Conservation (phyloP, 1,140 invertebrate species). For the Sipha flava region DNA sequence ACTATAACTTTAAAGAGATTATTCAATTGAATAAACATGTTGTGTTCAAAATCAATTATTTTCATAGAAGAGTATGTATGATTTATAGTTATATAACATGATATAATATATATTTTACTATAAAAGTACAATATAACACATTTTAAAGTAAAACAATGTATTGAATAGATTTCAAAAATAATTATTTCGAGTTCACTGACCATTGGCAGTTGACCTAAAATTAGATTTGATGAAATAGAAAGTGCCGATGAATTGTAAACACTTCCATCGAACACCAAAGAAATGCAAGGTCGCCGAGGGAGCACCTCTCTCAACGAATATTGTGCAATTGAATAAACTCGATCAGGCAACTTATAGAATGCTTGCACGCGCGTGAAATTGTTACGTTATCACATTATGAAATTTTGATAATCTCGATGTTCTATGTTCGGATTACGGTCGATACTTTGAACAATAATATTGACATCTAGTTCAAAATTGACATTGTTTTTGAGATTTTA, state of each 20-base stretch:
- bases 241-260: not conserved
- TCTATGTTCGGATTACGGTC: not conserved
- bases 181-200: not conserved
- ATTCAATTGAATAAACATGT: too few species aligned
- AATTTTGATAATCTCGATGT: slow-evolving; percentile 19
- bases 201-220: too few species aligned
- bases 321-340: not conserved
- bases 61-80: too few species aligned
- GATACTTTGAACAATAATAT: not conserved
- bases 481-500: not conserved
- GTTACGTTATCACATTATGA: not conserved
- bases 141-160: not conserved
- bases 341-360: not conserved
- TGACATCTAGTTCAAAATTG: not conserved
- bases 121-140: too few species aligned
- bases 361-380: too few species aligned
- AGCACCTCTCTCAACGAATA: not conserved
- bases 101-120: too few species aligned
- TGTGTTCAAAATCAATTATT: too few species aligned
- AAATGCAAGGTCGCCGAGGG: slow-evolving; percentile 10
- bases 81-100: too few species aligned
- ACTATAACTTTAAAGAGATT: too few species aligned
- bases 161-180: not conserved
- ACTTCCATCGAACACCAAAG: not conserved
- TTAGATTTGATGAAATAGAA: slow-evolving; percentile 2